Percentiles rank a stretch among this genome's conserved stretches.
phyloP scores from a whole-genome alignment of 2,113 vertebrate species.

The Pitta sordida region DNA sequence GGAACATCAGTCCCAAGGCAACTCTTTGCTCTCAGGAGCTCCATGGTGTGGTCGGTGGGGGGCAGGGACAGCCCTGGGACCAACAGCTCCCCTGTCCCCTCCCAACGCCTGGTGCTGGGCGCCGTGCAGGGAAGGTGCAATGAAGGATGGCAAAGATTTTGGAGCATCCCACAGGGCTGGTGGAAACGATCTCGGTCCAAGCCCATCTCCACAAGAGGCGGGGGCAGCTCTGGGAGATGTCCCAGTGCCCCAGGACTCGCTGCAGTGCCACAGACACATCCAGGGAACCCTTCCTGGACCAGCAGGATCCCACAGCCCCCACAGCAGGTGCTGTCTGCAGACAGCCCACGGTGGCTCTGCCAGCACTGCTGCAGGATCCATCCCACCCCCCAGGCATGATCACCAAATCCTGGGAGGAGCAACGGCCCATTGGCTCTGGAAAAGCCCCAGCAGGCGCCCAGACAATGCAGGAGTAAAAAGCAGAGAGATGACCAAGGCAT shows the following conservation, averaged over 20 bases:
- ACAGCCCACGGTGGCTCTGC: not conserved
- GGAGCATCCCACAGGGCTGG: not conserved
- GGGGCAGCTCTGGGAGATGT: not conserved
- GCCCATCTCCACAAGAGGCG: rapidly evolving
- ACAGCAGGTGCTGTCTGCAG: not conserved
- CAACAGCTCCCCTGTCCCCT: not conserved
- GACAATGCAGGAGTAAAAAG: not conserved
- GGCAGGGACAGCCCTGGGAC: not conserved
- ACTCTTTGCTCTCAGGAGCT: not conserved
- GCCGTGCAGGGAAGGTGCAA: not conserved
- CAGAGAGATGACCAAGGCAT: not conserved
- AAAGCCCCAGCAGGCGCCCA: not conserved
- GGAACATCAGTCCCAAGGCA: not conserved
- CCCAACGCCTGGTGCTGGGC: not conserved
- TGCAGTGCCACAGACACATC: not conserved
- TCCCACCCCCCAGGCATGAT: not conserved
- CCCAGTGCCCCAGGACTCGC: not conserved
- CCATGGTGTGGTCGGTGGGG: rapidly evolving
- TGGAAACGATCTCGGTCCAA: not conserved
- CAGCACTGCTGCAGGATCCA: not conserved
- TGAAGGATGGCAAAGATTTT: not conserved
- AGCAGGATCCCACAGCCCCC: not conserved
- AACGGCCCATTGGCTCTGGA: rapidly evolving
- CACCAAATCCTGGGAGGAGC: not conserved
- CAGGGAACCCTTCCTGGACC: not conserved